Percentiles rank a stretch among this genome's conserved stretches.
These are phyloP conservation scores for Tholera decimalis DNA, from an alignment of 2,888 invertebrate genomes.

Conservation along the genomic window DNA sequence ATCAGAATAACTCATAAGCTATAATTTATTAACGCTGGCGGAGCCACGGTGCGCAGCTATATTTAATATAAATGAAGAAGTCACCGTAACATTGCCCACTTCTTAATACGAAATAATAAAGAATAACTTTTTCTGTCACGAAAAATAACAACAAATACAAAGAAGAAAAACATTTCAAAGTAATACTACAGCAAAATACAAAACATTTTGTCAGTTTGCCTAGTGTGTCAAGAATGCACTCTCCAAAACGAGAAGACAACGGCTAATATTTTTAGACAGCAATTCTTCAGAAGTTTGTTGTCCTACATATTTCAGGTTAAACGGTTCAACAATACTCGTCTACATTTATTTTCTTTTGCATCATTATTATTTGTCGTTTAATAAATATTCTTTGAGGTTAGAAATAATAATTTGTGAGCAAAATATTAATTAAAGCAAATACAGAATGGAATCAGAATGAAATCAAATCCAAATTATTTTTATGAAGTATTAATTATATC, in stretches of 20 bases:
- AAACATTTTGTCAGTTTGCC: conserved; percentile 6
- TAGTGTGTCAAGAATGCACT: conserved; percentile 52
- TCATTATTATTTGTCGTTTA: conserved; percentile 13
- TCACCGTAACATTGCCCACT: background rate
- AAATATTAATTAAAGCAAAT: no score
- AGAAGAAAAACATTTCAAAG: conserved; percentile 11
- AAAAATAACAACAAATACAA: conserved; percentile 28
- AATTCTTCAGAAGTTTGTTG: conserved; percentile 36
- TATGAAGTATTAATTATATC: no score
- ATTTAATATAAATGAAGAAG: background rate
- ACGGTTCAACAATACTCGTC: conserved; percentile 21
- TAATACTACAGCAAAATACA: no score
- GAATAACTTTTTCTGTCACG: conserved; percentile 30
- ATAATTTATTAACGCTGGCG: no score
- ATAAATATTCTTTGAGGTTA: no score
- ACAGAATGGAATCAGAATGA: no score
- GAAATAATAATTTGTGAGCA: no score
- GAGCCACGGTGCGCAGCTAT: no score
- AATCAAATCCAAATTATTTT: no score
- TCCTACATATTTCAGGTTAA: conserved; percentile 55
- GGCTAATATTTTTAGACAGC: conserved; percentile 36
- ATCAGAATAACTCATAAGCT: no score
- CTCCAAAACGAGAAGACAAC: conserved; percentile 19
- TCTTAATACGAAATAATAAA: conserved; percentile 25
- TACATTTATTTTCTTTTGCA: conserved; percentile 16